A percentile compares a stretch with the other conserved stretches of the same genome.
phyloP scores from a whole-genome alignment of 2,113 vertebrate genomes.

The Carassius gibelio region DNA sequence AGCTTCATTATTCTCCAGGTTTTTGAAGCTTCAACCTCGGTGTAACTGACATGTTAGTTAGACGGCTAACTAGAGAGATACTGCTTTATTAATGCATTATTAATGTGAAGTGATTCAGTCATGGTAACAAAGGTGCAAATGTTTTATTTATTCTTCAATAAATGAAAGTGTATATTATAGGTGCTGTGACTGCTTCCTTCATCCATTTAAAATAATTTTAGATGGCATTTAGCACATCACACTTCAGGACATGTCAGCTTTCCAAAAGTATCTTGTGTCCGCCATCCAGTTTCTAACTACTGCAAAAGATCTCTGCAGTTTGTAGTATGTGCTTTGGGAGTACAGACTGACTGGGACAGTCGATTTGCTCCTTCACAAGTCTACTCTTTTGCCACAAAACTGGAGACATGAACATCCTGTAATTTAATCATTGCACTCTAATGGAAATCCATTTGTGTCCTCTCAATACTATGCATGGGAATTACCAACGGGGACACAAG shows the following conservation, averaged over 20 bases:
- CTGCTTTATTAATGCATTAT: not conserved
- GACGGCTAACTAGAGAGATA: not conserved
- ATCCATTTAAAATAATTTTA: not conserved
- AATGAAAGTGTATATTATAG: not conserved
- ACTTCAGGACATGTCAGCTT: not conserved
- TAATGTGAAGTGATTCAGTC: not conserved
- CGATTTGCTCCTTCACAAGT: constrained; percentile 8
- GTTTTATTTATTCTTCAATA: not conserved
- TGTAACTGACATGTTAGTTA: not conserved
- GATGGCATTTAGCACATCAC: not conserved
- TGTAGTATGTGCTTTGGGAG: constrained; percentile 34
- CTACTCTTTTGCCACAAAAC: constrained; percentile 17
- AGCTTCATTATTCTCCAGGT: not conserved
- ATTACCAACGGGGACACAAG: constrained; percentile 36
- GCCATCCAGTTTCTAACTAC: not conserved
- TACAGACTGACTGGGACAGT: not conserved
- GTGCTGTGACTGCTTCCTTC: not conserved
- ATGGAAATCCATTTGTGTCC: constrained; percentile 42
- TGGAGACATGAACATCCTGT: constrained; percentile 26
- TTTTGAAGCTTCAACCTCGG: not conserved
- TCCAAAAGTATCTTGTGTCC: not conserved
- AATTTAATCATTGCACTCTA: constrained; percentile 28
- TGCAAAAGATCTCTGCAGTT: not conserved
- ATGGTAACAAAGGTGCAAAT: not conserved
- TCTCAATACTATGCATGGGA: constrained; percentile 28